Evolutionary conservation across 1,140 invertebrate genomes (phyloP).

Genomic region (Scaptomyza hsui): DNA sequence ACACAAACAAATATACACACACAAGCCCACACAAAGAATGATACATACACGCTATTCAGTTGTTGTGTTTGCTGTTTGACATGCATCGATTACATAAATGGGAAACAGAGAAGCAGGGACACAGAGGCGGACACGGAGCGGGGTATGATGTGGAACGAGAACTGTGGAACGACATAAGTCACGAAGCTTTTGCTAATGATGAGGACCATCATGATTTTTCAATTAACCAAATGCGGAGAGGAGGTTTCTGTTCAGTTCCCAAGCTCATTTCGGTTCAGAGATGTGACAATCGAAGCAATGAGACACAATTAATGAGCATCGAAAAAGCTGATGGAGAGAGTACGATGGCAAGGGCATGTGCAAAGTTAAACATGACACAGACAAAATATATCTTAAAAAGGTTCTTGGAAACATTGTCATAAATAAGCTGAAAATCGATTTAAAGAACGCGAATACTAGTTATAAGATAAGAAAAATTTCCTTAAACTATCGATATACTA

Average conservation of each 20-base stretch:
- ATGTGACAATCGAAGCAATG: conserved; percentile 34
- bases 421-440: neutral
- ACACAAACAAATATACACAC: conserved; percentile 12
- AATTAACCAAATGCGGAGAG: conserved; percentile 74
- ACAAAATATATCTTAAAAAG: neutral
- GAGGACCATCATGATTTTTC: conserved; percentile 78
- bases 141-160: conserved; percentile 7
- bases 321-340: neutral
- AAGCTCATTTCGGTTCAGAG: conserved; percentile 11
- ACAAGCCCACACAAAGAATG: conserved; percentile 6
- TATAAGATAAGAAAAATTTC: no score
- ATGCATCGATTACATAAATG: conserved; percentile 80
- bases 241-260: conserved; percentile 20
- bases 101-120: neutral
- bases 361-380: no score
- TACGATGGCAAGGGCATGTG: no score
- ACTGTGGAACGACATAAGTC: conserved; percentile 62
- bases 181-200: conserved; percentile 78
- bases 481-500: no score
- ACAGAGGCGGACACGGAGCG: neutral
- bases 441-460: neutral
- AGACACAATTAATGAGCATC: conserved; percentile 10
- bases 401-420: neutral
- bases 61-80: conserved; percentile 77
- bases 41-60: conserved; percentile 52